These are phyloP conservation scores for Coreius guichenoti DNA, from an alignment of 2,797 vertebrate species.

Conservation along the genomic window DNA sequence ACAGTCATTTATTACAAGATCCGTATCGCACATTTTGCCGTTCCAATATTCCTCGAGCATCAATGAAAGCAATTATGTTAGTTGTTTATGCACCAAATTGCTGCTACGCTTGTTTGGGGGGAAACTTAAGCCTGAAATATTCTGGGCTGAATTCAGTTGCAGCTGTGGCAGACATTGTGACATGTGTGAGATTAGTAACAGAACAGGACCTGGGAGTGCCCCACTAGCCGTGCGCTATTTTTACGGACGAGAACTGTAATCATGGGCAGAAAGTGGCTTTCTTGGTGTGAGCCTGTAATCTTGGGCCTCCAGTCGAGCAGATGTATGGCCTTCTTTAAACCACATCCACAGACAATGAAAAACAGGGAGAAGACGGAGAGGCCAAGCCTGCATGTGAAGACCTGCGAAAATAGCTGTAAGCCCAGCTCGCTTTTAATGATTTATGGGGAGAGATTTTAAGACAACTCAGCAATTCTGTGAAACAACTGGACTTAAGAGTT, in stretches of 20 bases:
- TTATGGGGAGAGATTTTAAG: constrained; percentile 37
- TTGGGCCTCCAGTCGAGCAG: constrained; percentile 56
- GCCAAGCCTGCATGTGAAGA: constrained; percentile 19
- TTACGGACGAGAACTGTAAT: constrained; percentile 77
- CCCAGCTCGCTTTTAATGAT: constrained; percentile 43
- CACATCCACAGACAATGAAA: constrained; percentile 37
- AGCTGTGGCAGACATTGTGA: constrained; percentile 49
- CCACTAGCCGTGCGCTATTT: constrained; percentile 71
- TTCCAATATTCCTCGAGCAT: constrained; percentile 41
- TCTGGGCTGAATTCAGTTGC: constrained; percentile 43
- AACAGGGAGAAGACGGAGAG: constrained; percentile 33
- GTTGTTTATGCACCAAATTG: constrained; percentile 55
- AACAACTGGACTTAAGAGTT: constrained; percentile 40
- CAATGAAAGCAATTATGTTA: constrained; percentile 55
- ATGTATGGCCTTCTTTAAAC: constrained; percentile 51
- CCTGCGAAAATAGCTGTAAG: constrained; percentile 40
- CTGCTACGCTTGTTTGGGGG: constrained; percentile 36
- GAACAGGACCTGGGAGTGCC: constrained; percentile 66
- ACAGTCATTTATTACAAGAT: constrained; percentile 27
- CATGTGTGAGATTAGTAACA: constrained; percentile 44
- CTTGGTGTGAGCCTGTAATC: constrained; percentile 74
- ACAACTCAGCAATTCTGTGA: constrained; percentile 32
- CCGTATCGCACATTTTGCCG: not conserved
- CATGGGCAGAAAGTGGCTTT: constrained; percentile 74
- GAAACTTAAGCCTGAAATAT: constrained; percentile 46